phyloP scores from a whole-genome alignment of 2,113 vertebrate genomes.

The Brienomyrus brachyistius region DNA sequence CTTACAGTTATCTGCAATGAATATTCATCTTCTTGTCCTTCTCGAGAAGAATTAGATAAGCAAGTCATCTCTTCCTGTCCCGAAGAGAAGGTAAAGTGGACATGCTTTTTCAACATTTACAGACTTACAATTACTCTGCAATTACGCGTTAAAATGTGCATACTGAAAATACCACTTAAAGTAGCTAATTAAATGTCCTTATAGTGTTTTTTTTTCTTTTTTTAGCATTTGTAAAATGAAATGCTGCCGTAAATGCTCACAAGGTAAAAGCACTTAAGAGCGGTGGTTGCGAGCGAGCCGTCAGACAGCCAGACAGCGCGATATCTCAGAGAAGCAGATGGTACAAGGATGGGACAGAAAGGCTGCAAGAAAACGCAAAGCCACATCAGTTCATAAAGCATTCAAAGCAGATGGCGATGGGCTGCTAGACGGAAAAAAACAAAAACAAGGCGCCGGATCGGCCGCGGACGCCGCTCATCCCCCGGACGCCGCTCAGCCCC shows the following conservation, averaged over 20 bases:
- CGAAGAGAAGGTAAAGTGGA: background rate
- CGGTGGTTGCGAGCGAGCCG: background rate
- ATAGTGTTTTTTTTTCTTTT: background rate
- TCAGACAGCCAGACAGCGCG: background rate
- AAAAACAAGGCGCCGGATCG: background rate
- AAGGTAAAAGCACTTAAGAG: background rate
- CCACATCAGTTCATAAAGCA: background rate
- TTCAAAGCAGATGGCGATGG: background rate
- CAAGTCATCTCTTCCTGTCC: background rate
- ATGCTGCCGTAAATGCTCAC: background rate
- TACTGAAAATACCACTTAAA: background rate
- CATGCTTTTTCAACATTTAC: background rate
- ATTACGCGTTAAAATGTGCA: background rate
- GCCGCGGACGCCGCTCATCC: background rate
- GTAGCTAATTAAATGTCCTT: background rate
- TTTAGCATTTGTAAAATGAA: background rate
- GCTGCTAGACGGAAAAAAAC: background rate
- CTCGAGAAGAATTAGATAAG: background rate
- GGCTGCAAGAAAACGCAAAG: background rate
- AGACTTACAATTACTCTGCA: background rate
- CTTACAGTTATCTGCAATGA: background rate
- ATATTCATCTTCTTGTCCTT: background rate
- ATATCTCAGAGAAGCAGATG: slow-evolving; percentile 1
- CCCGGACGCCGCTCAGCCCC: background rate
- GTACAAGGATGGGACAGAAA: background rate